phyloP scores from a whole-genome alignment of 2,797 vertebrate genomes.

The Rhinogobio ventralis region DNA sequence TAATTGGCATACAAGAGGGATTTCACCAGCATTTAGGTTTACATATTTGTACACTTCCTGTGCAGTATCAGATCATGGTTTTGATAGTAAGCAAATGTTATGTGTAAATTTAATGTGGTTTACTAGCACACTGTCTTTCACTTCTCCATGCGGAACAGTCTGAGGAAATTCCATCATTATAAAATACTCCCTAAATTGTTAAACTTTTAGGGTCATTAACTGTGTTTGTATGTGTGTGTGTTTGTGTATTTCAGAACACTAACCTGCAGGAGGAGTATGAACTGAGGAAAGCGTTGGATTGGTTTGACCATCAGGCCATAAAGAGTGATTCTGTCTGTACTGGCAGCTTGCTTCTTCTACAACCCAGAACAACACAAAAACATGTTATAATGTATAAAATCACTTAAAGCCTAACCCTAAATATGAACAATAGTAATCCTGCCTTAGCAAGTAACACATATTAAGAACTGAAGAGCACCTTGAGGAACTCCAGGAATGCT shows the following conservation, averaged over 20 bases:
- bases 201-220: not conserved
- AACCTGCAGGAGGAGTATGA: constrained; percentile 89
- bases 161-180: constrained; percentile 22
- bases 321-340: constrained; percentile 84
- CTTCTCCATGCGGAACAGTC: constrained; percentile 32
- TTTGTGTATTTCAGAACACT: not conserved
- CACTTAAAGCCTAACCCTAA: not conserved
- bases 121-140: constrained; percentile 34
- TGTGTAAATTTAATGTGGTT: constrained; percentile 10
- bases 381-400: not conserved
- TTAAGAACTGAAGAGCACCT: constrained; percentile 69
- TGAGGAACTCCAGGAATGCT: constrained; percentile 88
- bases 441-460: not conserved
- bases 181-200: constrained; percentile 9
- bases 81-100: not conserved
- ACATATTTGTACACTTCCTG: not conserved
- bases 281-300: constrained; percentile 89
- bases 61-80: not conserved
- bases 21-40: not conserved
- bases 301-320: constrained; percentile 91
- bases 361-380: constrained; percentile 13
- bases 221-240: not conserved
- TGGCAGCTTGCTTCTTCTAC: constrained; percentile 85
- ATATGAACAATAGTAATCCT: not conserved
- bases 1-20: not conserved